Evolutionary conservation across 2,797 vertebrate genomes (phyloP).

Genomic region (Muscicapa striata): DNA sequence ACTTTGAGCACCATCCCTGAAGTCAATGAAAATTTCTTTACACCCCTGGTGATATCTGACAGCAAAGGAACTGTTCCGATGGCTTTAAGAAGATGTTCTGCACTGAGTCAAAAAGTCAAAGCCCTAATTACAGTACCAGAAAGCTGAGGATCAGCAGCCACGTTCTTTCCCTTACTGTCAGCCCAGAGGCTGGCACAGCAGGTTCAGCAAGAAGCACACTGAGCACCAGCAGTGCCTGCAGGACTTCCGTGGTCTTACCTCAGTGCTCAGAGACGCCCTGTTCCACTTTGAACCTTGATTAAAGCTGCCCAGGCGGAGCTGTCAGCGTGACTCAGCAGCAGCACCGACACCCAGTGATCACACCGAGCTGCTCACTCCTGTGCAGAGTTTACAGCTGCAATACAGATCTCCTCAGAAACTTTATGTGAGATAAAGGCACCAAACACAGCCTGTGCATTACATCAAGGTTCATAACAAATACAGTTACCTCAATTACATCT

Average conservation of each 20-base stretch:
- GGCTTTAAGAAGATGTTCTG: neutral
- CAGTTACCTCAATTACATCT: neutral
- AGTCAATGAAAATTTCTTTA: neutral
- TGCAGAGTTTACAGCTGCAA: neutral
- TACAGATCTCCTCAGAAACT: neutral
- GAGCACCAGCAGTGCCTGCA: neutral
- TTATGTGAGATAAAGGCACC: neutral
- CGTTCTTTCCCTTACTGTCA: neutral
- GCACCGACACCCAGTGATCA: neutral
- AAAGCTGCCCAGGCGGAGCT: neutral
- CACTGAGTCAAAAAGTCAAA: neutral
- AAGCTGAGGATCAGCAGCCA: neutral
- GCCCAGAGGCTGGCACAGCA: neutral
- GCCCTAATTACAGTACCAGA: neutral
- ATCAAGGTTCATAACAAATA: neutral
- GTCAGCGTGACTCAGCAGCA: neutral
- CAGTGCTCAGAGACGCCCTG: neutral
- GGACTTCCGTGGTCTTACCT: neutral
- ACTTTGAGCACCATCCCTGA: neutral
- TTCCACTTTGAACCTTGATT: neutral
- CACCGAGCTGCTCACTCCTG: neutral
- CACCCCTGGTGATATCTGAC: neutral
- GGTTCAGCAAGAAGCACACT: neutral
- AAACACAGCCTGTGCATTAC: neutral
- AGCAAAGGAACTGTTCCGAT: neutral